phyloP scores from a whole-genome alignment of 1,140 invertebrate species.

The Achroia grisella region DNA sequence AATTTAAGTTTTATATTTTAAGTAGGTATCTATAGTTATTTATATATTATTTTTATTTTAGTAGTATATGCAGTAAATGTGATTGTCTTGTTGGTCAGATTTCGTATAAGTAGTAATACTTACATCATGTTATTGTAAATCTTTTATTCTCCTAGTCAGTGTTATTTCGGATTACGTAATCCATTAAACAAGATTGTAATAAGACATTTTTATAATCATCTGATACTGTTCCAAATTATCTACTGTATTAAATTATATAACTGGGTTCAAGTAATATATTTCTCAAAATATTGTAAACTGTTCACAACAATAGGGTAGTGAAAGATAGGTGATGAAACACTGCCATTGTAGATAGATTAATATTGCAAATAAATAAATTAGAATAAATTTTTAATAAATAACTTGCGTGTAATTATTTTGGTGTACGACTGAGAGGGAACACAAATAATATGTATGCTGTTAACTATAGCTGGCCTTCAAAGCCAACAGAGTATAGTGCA shows the following conservation, averaged over 20 bases:
- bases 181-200: neutral
- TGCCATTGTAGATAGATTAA: slow-evolving; percentile 53
- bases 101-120: no score
- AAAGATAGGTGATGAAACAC: slow-evolving; percentile 29
- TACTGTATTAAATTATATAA: neutral
- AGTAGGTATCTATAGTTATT: slow-evolving; percentile 1
- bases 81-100: neutral
- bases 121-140: neutral
- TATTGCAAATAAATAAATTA: slow-evolving; percentile 1
- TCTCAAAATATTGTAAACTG: slow-evolving; percentile 4
- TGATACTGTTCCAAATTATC: neutral
- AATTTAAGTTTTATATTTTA: slow-evolving; percentile 22
- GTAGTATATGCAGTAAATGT: slow-evolving; percentile 7
- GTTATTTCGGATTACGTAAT: neutral
- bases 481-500: no score
- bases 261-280: slow-evolving; percentile 3
- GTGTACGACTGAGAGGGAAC: no score
- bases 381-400: no score
- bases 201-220: neutral
- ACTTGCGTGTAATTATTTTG: no score
- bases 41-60: slow-evolving; percentile 9
- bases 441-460: no score
- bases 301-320: slow-evolving; percentile 7
- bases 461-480: no score
- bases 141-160: neutral